phyloP scores from a whole-genome alignment of 2,797 vertebrate species.

The Thunnus albacares region DNA sequence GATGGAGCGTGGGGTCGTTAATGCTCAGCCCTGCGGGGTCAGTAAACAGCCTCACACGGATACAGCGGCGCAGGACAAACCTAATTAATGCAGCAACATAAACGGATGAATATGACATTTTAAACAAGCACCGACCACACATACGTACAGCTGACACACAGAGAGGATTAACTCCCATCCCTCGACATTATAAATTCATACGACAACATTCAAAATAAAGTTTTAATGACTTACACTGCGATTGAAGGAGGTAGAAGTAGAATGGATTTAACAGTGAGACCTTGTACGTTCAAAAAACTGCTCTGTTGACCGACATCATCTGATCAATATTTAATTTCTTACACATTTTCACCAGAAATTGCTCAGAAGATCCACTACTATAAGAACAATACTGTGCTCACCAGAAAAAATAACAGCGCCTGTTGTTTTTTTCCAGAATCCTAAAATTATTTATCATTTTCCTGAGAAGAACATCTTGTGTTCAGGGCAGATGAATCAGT shows the following conservation, averaged over 20 bases:
- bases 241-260: not conserved
- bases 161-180: not conserved
- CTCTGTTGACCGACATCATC: not conserved
- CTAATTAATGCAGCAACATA: conserved; percentile 42
- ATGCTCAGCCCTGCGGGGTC: conserved; percentile 53
- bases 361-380: too few relatives aligned
- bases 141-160: conserved; percentile 3
- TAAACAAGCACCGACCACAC: not conserved
- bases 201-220: not conserved
- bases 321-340: too few relatives aligned
- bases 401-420: too few relatives aligned
- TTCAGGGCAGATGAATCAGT: too few relatives aligned
- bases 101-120: conserved; percentile 39
- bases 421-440: too few relatives aligned
- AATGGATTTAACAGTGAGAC: not conserved
- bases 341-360: too few relatives aligned
- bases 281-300: not conserved
- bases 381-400: too few relatives aligned
- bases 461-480: too few relatives aligned
- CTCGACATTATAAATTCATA: not conserved
- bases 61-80: conserved; percentile 38
- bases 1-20: conserved; percentile 52
- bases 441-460: too few relatives aligned
- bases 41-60: conserved; percentile 49
- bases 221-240: conserved; percentile 1